A percentile compares a stretch with the other conserved stretches of the same genome.
Evolutionary conservation across 2,888 invertebrate genomes (phyloP).

Genomic region (Blastobasis lacticolella): DNA sequence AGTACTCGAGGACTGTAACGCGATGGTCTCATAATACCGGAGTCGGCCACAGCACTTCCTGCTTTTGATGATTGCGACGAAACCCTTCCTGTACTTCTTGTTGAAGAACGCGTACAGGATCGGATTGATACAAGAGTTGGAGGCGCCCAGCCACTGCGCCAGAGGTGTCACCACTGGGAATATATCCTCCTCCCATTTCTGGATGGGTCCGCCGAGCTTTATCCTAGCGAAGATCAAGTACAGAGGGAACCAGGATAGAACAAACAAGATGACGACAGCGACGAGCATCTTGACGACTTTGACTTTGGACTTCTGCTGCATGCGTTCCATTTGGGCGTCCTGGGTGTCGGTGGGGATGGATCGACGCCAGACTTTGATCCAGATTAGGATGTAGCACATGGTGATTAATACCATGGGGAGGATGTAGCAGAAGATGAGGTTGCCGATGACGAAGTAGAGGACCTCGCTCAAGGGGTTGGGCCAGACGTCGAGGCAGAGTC

Average conservation of each 20-base stretch:
- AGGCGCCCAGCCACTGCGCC: constrained; percentile 93
- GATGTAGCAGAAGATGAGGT: constrained; percentile 92
- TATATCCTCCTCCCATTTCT: constrained; percentile 86
- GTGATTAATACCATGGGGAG: constrained; percentile 93
- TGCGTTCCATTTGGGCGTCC: constrained; percentile 91
- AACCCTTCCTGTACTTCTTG: constrained; percentile 92
- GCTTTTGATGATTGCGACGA: constrained; percentile 90
- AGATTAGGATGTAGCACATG: constrained; percentile 93
- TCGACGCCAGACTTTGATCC: constrained; percentile 91
- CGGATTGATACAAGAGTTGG: constrained; percentile 96
- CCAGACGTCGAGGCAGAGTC: constrained; percentile 89
- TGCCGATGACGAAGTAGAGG: constrained; percentile 90
- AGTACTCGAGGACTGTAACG: constrained; percentile 88
- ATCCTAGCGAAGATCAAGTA: constrained; percentile 92
- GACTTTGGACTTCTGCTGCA: constrained; percentile 95
- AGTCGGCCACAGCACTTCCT: constrained; percentile 89
- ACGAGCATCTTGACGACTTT: constrained; percentile 96
- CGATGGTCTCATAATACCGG: constrained; percentile 90
- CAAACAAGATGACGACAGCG: constrained; percentile 93
- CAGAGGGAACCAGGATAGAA: constrained; percentile 93
- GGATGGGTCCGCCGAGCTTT: constrained; percentile 84
- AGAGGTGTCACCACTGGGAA: constrained; percentile 88
- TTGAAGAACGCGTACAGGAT: constrained; percentile 96
- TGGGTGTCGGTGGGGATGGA: constrained; percentile 93
- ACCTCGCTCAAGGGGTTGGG: constrained; percentile 87